Percentiles rank a stretch among this genome's conserved stretches.
These are phyloP conservation scores for Neoseiulus cucumeris DNA, from an alignment of 1,140 invertebrate genomes.

Conservation along the genomic window DNA sequence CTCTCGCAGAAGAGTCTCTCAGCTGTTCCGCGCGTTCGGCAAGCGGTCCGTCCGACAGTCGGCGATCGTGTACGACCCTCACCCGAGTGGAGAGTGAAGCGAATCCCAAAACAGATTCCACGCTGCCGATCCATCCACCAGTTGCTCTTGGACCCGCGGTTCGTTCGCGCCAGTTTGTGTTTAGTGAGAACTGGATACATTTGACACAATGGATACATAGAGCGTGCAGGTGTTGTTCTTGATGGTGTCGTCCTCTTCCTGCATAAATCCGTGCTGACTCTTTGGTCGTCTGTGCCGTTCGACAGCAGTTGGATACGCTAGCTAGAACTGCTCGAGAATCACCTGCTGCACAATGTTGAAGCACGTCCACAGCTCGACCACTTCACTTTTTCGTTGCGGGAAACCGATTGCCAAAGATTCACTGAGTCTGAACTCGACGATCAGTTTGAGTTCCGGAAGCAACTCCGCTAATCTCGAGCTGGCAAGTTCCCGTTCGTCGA, in stretches of 20 bases:
- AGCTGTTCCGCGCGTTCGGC: no score
- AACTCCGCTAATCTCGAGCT: constrained; percentile 7
- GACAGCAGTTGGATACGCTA: no score
- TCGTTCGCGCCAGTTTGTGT: neutral
- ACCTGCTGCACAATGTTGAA: neutral
- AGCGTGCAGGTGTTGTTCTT: no score
- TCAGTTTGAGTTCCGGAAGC: neutral
- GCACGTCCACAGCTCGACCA: constrained; percentile 2
- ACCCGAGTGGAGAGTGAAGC: neutral
- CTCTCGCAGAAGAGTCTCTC: no score
- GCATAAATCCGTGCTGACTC: no score
- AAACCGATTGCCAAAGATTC: constrained; percentile 5
- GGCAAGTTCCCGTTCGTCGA: constrained; percentile 4
- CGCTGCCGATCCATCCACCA: neutral
- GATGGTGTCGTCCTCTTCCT: no score
- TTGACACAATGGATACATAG: no score
- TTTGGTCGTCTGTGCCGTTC: no score
- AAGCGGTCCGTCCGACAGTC: neutral
- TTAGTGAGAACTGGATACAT: no score
- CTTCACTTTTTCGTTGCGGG: neutral
- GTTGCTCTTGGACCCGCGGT: constrained; percentile 1
- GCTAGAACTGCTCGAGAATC: no score
- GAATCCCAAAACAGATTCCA: constrained; percentile 8
- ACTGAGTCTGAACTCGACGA: neutral
- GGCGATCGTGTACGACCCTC: neutral